Conservation (phyloP, 1,140 invertebrate genomes). For the Trypoxylus dichotomus region DNA sequence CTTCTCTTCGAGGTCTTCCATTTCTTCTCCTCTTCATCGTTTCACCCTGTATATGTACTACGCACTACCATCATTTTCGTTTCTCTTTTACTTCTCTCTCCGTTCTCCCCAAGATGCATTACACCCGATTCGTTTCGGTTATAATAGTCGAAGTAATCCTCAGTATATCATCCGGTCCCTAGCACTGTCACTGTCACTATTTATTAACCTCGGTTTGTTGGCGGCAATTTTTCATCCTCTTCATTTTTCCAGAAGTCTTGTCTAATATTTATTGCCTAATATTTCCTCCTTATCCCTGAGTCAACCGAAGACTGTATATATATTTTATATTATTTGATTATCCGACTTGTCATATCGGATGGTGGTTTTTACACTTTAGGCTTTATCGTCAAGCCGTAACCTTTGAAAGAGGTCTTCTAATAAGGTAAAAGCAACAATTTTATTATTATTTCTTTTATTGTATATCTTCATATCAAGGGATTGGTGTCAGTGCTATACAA, state of each 20-base stretch:
- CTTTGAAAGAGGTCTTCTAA: too few relatives aligned
- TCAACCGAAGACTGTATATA: background rate
- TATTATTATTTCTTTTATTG: too few relatives aligned
- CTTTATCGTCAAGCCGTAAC: too few relatives aligned
- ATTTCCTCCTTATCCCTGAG: constrained; percentile 22
- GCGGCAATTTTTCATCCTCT: constrained; percentile 38
- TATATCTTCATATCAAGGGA: too few relatives aligned
- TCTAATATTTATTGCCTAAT: constrained; percentile 38
- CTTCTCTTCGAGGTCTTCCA: too few relatives aligned
- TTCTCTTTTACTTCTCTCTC: background rate
- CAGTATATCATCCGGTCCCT: constrained; percentile 37
- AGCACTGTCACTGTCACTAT: constrained; percentile 38
- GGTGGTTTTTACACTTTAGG: background rate
- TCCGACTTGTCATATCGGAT: background rate
- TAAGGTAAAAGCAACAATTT: too few relatives aligned
- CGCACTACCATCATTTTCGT: background rate
- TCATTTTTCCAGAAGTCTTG: constrained; percentile 36
- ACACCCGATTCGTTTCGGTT: constrained; percentile 19
- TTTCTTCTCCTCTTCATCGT: too few relatives aligned
- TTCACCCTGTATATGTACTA: background rate
- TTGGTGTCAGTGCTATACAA: too few relatives aligned
- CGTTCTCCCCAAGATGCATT: background rate
- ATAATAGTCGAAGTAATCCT: constrained; percentile 36
- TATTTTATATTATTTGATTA: constrained; percentile 26
- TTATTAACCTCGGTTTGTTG: constrained; percentile 37